A percentile compares a stretch with the other conserved stretches of the same genome.
Conservation (phyloP, 1,140 invertebrate genomes). For the Cardiocondyla obscurior region DNA sequence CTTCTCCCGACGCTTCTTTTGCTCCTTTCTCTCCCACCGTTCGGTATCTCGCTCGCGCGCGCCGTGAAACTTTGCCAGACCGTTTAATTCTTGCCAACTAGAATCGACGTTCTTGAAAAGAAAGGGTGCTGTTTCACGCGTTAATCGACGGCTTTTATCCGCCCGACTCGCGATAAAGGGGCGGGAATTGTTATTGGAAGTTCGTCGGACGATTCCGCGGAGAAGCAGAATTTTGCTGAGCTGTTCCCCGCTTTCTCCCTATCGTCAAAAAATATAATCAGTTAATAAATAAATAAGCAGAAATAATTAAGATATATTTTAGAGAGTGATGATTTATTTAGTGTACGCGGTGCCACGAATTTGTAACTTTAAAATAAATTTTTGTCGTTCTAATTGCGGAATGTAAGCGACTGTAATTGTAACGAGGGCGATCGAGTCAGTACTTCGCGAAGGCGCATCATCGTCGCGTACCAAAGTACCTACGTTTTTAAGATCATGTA, state of each 20-base stretch:
- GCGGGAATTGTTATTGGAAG: background rate
- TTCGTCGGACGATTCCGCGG: background rate
- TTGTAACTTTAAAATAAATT: background rate
- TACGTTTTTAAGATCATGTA: slow-evolving; percentile 25
- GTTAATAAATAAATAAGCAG: too few relatives aligned
- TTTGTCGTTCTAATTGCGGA: background rate
- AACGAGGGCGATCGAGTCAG: background rate
- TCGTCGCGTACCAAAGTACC: background rate
- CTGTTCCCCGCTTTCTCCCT: background rate
- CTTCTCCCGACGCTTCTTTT: slow-evolving; percentile 48
- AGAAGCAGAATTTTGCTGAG: background rate
- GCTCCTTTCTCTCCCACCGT: slow-evolving; percentile 30
- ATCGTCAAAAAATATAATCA: background rate
- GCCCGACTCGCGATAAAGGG: background rate
- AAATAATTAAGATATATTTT: background rate
- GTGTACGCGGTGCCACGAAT: background rate
- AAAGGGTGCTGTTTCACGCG: slow-evolving; percentile 15
- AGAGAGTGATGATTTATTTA: background rate
- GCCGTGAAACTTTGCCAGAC: slow-evolving; percentile 14
- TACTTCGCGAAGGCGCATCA: background rate
- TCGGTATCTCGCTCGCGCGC: slow-evolving; percentile 12
- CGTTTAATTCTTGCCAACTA: slow-evolving; percentile 47
- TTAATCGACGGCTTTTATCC: slow-evolving; percentile 13
- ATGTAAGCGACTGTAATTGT: background rate
- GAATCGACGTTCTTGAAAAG: slow-evolving; percentile 27